Evolutionary conservation across 23 tunicate species (phyloP).

Genomic region (Oikopleura vanhoeffeni): DNA sequence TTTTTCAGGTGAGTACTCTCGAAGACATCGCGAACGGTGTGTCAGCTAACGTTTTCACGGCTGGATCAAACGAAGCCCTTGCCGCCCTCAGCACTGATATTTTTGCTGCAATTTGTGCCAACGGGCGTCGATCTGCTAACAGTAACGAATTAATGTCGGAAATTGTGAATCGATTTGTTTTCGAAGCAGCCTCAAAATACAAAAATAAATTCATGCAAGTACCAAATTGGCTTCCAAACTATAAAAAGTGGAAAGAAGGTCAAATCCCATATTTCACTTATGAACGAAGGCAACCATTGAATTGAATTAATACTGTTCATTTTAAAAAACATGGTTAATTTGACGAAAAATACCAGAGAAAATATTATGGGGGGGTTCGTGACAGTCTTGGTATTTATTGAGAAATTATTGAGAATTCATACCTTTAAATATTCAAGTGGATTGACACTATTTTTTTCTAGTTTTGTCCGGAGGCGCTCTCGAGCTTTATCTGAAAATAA

Average conservation of each 20-base stretch:
- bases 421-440: no score
- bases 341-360: no score
- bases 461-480: no score
- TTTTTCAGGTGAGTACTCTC: not conserved
- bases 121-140: not conserved
- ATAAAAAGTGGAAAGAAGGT: not conserved
- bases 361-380: no score
- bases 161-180: not conserved
- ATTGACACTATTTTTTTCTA: no score
- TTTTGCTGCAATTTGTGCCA: not conserved
- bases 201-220: not conserved
- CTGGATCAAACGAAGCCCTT: not conserved
- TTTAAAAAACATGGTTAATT: no score
- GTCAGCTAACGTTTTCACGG: not conserved
- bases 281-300: not conserved
- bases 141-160: not conserved
- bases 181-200: slow-evolving; percentile 15
- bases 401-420: no score
- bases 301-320: no score
- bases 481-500: no score
- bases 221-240: slow-evolving; percentile 3
- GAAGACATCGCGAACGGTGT: slow-evolving; percentile 5
- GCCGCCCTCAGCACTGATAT: not conserved
- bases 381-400: no score
- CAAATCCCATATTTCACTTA: not conserved